Conservation (phyloP, 2,888 invertebrate genomes). For the Chrysolina oricalcia region DNA sequence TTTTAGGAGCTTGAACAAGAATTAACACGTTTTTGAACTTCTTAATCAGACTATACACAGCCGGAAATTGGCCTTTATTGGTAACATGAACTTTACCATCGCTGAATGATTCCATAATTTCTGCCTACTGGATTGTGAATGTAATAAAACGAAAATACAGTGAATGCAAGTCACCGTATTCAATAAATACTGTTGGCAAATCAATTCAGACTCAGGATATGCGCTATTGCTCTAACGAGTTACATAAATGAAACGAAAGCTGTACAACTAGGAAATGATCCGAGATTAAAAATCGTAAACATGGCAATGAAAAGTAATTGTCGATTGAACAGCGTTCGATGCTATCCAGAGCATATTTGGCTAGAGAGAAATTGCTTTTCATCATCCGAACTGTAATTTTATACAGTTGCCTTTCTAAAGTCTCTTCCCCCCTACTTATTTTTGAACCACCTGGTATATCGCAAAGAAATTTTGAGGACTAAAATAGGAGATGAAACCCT, state of each 20-base stretch:
- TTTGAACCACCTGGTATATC: no score
- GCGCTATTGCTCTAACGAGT: not conserved
- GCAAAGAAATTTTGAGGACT: no score
- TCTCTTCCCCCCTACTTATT: no score
- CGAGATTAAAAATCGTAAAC: constrained; percentile 8
- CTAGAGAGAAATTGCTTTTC: no score
- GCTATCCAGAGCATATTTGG: not conserved
- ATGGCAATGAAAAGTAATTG: constrained; percentile 9
- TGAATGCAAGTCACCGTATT: not conserved
- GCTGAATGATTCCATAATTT: not conserved
- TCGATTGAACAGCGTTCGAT: not conserved
- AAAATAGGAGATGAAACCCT: no score
- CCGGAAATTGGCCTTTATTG: no score
- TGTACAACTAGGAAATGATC: constrained; percentile 5
- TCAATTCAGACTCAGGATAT: constrained; percentile 7
- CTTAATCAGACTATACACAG: no score
- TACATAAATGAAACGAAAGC: constrained; percentile 11
- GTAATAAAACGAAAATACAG: not conserved
- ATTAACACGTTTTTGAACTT: no score
- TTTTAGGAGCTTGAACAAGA: no score
- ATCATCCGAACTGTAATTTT: no score
- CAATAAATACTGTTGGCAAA: constrained; percentile 3
- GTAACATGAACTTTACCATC: not conserved
- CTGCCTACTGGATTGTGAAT: not conserved
- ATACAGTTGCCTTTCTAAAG: no score